phyloP scores from a whole-genome alignment of 2,888 invertebrate species.

The Pimpla rufipes region DNA sequence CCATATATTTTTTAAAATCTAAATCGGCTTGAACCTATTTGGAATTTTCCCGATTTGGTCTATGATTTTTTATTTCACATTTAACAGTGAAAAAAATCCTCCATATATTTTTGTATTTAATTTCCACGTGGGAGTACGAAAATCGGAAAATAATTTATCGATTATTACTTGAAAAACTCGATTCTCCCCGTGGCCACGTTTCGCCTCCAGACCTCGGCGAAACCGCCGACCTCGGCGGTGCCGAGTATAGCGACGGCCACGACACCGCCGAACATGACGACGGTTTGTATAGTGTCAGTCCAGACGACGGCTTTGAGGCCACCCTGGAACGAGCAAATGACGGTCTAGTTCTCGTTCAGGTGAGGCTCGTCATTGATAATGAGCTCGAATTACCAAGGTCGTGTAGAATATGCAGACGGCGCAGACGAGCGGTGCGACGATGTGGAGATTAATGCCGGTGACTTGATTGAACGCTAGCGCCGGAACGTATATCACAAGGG shows the following conservation, averaged over 20 bases:
- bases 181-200: conserved; percentile 88
- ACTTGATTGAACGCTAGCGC: conserved; percentile 95
- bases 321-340: conserved; percentile 86
- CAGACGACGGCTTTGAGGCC: conserved; percentile 93
- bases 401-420: conserved; percentile 97
- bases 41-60: no score
- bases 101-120: no score
- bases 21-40: no score
- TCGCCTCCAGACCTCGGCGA: conserved; percentile 88
- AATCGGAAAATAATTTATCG: no score
- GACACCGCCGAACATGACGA: conserved; percentile 91
- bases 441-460: conserved; percentile 92
- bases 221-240: conserved; percentile 89
- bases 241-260: conserved; percentile 89
- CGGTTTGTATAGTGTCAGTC: conserved; percentile 92
- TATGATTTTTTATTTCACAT: no score
- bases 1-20: no score
- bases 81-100: no score
- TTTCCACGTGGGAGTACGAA: no score
- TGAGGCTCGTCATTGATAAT: conserved; percentile 36
- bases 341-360: conserved; percentile 16
- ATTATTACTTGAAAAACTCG: conserved; percentile 90
- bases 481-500: conserved; percentile 95
- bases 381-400: conserved; percentile 89
- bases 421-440: conserved; percentile 92